Evolutionary conservation across 2,888 invertebrate genomes (phyloP).

Genomic region (Platypus cylindrus): DNA sequence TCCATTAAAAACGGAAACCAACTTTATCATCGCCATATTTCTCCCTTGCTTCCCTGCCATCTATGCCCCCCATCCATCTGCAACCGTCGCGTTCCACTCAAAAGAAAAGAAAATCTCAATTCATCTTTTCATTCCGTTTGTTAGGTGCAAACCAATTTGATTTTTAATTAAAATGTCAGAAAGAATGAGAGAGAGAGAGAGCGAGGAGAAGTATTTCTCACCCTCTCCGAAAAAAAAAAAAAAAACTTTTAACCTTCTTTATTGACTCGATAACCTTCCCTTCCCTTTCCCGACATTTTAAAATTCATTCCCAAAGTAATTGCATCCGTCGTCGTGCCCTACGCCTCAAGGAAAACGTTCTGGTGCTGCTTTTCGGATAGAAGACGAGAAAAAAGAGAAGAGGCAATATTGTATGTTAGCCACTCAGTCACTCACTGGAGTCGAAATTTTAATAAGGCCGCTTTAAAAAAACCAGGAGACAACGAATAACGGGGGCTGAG

Average conservation of each 20-base stretch:
- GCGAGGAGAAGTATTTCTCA: too few species aligned
- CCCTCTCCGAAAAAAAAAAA: too few species aligned
- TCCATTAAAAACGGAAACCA: neutral
- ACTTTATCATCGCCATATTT: neutral
- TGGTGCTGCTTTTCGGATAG: neutral
- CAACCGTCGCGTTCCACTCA: neutral
- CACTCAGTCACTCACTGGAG: too few species aligned
- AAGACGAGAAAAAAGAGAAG: constrained; percentile 3
- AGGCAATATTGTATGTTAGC: too few species aligned
- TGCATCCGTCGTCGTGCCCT: constrained; percentile 7
- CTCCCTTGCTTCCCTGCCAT: neutral
- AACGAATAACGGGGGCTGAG: too few species aligned
- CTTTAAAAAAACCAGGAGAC: too few species aligned
- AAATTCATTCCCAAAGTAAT: constrained; percentile 13
- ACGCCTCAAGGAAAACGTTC: too few species aligned
- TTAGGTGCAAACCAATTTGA: too few species aligned
- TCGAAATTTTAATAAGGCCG: constrained; percentile 13
- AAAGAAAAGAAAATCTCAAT: neutral
- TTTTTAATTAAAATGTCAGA: constrained; percentile 8
- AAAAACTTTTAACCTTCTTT: neutral
- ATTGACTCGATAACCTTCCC: neutral
- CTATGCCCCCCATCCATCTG: neutral
- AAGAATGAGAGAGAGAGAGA: too few species aligned
- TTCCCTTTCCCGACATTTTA: constrained; percentile 7
- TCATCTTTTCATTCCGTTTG: too few species aligned